phyloP scores from a whole-genome alignment of 2,888 invertebrate genomes.

The Vesta saturnalis region DNA sequence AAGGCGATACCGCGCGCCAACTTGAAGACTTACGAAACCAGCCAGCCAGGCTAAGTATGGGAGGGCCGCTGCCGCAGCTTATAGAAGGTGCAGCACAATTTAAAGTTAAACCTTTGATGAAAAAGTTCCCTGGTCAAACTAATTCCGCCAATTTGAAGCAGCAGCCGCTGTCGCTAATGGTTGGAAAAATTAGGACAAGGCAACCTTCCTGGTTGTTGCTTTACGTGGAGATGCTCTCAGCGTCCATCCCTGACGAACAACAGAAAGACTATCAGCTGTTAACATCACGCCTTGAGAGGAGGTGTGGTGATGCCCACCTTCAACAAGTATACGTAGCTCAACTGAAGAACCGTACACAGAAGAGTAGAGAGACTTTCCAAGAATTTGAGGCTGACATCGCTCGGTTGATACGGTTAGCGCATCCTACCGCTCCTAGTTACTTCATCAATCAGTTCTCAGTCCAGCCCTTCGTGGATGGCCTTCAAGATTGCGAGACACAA shows the following conservation, averaged over 20 bases:
- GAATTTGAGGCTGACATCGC: conserved; percentile 20
- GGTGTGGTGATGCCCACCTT: conserved; percentile 13
- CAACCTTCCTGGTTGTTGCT: neutral
- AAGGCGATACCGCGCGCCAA: no score
- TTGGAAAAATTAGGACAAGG: no score
- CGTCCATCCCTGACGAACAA: neutral
- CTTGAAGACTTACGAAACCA: no score
- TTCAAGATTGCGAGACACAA: neutral
- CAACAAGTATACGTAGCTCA: no score
- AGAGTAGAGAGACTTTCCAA: conserved; percentile 1
- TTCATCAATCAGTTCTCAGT: conserved; percentile 16
- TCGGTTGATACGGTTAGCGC: conserved; percentile 19
- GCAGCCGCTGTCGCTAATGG: no score
- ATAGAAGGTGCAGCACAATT: no score
- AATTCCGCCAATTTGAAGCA: no score
- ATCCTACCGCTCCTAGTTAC: conserved; percentile 15
- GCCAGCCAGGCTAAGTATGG: no score
- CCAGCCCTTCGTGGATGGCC: neutral
- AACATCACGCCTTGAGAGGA: conserved; percentile 10
- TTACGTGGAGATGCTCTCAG: neutral
- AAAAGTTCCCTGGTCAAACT: no score
- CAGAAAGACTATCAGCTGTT: neutral
- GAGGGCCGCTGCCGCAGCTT: no score
- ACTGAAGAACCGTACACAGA: neutral
- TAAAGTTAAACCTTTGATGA: no score